These are phyloP conservation scores for Pheucticus melanocephalus DNA, from an alignment of 2,113 vertebrate species.

Conservation along the genomic window DNA sequence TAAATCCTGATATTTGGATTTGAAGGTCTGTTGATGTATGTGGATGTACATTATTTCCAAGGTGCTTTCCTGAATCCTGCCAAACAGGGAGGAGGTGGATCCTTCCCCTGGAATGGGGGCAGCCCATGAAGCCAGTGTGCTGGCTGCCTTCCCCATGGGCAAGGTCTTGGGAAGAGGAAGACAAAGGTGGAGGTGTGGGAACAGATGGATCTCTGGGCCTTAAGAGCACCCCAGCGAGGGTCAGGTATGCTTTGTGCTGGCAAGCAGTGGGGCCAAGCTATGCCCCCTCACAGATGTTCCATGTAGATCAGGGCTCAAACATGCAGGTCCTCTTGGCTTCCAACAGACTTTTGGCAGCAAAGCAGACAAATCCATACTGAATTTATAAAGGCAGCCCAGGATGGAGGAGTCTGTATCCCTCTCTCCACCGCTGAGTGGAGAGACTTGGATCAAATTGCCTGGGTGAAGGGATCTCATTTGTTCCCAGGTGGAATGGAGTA, in stretches of 20 bases:
- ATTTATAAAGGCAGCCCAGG: not conserved
- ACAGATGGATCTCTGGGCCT: not conserved
- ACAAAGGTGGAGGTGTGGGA: not conserved
- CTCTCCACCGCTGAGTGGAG: accelerated
- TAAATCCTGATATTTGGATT: not conserved
- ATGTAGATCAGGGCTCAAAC: not conserved
- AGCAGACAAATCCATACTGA: not conserved
- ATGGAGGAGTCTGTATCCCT: not conserved
- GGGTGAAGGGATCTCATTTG: not conserved
- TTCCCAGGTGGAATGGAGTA: not conserved
- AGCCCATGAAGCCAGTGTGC: not conserved
- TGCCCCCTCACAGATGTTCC: not conserved
- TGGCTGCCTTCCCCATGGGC: not conserved
- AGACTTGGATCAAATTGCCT: not conserved
- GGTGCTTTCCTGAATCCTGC: accelerated
- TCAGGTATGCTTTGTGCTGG: not conserved
- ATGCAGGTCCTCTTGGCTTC: not conserved
- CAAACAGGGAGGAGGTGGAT: not conserved
- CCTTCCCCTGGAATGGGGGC: not conserved
- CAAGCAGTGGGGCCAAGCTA: not conserved
- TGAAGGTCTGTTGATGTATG: not conserved
- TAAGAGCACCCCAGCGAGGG: not conserved
- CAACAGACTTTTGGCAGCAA: not conserved
- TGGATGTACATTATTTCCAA: not conserved
- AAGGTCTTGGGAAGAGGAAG: not conserved